These are phyloP conservation scores for Drosophila macrospina DNA, from an alignment of 2,888 invertebrate species.

Conservation along the genomic window DNA sequence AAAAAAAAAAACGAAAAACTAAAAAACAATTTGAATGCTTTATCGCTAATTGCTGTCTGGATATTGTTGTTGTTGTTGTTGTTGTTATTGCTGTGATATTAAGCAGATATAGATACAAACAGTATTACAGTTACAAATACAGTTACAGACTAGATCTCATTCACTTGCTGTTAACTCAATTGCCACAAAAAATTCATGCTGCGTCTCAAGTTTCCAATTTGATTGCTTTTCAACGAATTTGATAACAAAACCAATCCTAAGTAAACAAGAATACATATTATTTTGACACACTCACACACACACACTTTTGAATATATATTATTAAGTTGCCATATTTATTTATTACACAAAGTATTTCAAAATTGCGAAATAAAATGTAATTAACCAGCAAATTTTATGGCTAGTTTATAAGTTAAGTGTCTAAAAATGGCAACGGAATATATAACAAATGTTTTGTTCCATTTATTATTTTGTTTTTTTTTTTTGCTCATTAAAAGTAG, in stretches of 20 bases:
- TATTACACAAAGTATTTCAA: constrained; percentile 1
- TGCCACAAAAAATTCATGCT: neutral
- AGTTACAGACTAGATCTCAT: constrained; percentile 11
- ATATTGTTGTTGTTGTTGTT: constrained; percentile 35
- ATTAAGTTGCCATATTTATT: constrained; percentile 4
- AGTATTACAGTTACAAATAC: constrained; percentile 15
- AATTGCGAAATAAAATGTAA: constrained; percentile 23
- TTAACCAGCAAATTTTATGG: constrained; percentile 10
- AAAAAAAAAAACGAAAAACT: constrained; percentile 13
- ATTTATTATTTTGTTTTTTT: neutral
- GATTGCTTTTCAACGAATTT: neutral
- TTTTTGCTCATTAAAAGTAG: neutral
- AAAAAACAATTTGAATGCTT: constrained; percentile 39
- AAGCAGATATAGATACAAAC: constrained; percentile 18
- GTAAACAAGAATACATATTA: neutral
- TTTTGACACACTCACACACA: neutral
- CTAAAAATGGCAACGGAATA: neutral
- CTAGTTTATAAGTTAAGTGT: constrained; percentile 5
- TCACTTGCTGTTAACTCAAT: constrained; percentile 28
- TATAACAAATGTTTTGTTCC: neutral
- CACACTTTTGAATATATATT: too few species aligned
- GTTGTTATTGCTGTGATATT: constrained; percentile 27
- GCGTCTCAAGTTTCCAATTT: constrained; percentile 2
- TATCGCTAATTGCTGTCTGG: constrained; percentile 50
- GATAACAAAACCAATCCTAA: constrained; percentile 4